Base-by-base conservation (phyloP, 2,797 vertebrate species). In the Naso thynnoides region DNA sequence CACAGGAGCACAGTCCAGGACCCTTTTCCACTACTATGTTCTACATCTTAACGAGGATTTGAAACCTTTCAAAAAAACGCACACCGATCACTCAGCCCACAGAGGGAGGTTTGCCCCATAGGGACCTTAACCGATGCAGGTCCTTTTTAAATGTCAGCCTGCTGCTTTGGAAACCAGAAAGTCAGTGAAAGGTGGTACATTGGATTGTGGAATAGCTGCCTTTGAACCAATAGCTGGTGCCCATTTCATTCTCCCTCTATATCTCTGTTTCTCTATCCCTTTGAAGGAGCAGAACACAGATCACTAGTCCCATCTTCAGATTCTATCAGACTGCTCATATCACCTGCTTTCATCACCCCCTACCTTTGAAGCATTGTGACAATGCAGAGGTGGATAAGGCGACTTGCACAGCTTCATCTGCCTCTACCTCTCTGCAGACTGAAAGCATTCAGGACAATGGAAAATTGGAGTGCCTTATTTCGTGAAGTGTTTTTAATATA, bases 361-460 rank as follows among this genome's bases (percentile, higher is more conserved):
- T 75, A 73, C 77, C 85, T 89, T 86, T 89, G 87, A 91, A 91
- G 90, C 86, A 79, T 84, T 65, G 83, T 80, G 87, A 91, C 89
- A 90, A 89, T 86, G 79, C 82, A 89, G 92, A 86, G 87, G 88
- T 81, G 83, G 88, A 91, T 81, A 85, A 82, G 84, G 86, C 79
- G 70, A 81, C 84, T 86, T 83, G 87, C 89, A 86, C 82, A 83
- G 77, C 88, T 86, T 87, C 78, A 82, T 87, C 89, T 82, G 79
- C 85, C 76, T 82, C 77, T 86, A 77, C 86, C 81, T 88, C 86
- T 85, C 73, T 77, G 74, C 89, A 81, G 78, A 87, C 84, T 77
- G 58, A 86, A 89, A 76, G 69, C 86, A 70, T 78, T 81, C 73
- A 62, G 85, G 81, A 85, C 89, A 86, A 82, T 79, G 71, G 64